Evolutionary conservation across 2,888 invertebrate genomes (phyloP), one percentile per base, ranked within the genome.

Genomic region (Drosophila sordidula): DNA sequence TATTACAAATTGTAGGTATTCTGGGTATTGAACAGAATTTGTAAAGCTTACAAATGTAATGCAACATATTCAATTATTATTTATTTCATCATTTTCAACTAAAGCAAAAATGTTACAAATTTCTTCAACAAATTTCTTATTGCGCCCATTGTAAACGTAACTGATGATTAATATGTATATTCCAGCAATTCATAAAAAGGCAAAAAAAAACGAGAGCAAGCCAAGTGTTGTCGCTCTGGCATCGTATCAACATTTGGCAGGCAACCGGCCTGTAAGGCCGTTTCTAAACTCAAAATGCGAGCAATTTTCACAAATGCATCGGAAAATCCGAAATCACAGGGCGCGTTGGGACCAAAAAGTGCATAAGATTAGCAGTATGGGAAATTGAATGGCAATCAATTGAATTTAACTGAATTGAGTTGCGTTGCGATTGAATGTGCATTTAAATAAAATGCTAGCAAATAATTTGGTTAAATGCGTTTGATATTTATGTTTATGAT

Each of bases 161-260:
- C 32, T n/a, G 32, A 47, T 47, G 42, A 70, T 44, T 64, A 55
- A 63, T 56, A 50, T 36, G 26, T 44, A 14, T 16, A 12, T 32
- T 29, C 18, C 22, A 18, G 32, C 16, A 26, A 62, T 39, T 18
- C 9, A 41, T 14, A 16, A 46, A 50, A 49, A 36, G 18, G 14
- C 16, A 36, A 44, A 29, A 36, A n/a, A 9, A 14, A 18, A n/a
- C 3, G 18, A 18, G 3, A 16, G 26, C 4, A 22, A 66, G 66
- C 61, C 67, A 77, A 75, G 66, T 64, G 71, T 67, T 55, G 56
- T 64, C 51, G 55, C 67, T 71, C 67, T 71, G 71, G 78, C 78
- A 80, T 25, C 70, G 69, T 61, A 74, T 77, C 80, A 85, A 76
- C 42, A 70, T 75, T 82, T 69, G 52, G 22, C 55, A 63, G 46